These are phyloP conservation scores for Rambutsinella grinnellia DNA, from an alignment of 2,888 invertebrate genomes.

Conservation along the genomic window DNA sequence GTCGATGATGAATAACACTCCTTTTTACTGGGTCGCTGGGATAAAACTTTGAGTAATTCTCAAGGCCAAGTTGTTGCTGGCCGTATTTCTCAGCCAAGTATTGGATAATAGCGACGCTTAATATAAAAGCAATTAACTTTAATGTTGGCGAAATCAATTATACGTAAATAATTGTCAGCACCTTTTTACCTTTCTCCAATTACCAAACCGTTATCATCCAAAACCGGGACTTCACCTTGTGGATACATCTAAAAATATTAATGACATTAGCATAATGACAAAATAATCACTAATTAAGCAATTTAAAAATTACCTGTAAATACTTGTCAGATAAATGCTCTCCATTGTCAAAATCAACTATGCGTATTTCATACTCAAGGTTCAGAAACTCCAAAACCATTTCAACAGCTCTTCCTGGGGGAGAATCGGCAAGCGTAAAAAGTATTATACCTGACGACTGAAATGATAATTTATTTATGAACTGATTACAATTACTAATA, in stretches of 20 bases:
- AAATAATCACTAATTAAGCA: not conserved
- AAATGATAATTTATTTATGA: too few species aligned
- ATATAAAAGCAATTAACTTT: not conserved
- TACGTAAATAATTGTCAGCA: not conserved
- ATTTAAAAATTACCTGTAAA: conserved; percentile 60
- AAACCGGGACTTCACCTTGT: conserved; percentile 74
- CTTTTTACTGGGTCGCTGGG: conserved; percentile 77
- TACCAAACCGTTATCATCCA: conserved; percentile 83
- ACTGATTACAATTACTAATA: too few species aligned
- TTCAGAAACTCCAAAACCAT: conserved; percentile 77
- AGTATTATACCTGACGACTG: too few species aligned
- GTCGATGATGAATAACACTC: conserved; percentile 82
- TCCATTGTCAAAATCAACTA: conserved; percentile 78
- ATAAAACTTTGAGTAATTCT: conserved; percentile 72
- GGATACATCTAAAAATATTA: conserved; percentile 64
- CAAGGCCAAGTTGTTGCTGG: conserved; percentile 68
- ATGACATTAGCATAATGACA: not conserved
- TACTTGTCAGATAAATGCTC: conserved; percentile 72
- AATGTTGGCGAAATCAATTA: not conserved
- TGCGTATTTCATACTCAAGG: conserved; percentile 77
- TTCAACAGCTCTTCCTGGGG: conserved; percentile 81
- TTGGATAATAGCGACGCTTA: conserved; percentile 75
- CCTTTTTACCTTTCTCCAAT: conserved; percentile 78
- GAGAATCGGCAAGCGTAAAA: conserved; percentile 82
- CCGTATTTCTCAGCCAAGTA: conserved; percentile 84